phyloP scores from a whole-genome alignment of 2,113 vertebrate genomes.

The Xenopus laevis region DNA sequence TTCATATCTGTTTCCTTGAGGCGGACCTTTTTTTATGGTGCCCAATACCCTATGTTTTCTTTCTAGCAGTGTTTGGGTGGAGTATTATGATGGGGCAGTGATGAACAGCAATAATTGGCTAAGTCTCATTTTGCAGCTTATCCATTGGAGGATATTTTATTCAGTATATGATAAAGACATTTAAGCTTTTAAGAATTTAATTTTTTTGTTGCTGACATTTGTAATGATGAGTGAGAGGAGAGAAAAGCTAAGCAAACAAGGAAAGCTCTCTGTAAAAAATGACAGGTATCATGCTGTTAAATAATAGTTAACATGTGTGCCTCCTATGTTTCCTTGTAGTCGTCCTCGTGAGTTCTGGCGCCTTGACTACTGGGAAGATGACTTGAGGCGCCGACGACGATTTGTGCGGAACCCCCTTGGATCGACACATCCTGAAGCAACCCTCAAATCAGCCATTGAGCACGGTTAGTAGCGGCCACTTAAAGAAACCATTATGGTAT shows the following conservation, averaged over 20 bases:
- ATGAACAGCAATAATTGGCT: too few relatives aligned
- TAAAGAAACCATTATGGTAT: too few relatives aligned
- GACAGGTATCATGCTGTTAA: conserved; percentile 85
- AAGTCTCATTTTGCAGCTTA: too few relatives aligned
- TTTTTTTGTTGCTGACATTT: too few relatives aligned
- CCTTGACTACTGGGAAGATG: conserved; percentile 99
- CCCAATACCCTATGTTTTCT: too few relatives aligned
- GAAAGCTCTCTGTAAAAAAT: conserved; percentile 85
- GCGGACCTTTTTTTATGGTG: too few relatives aligned
- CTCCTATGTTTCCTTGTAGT: conserved; percentile 87
- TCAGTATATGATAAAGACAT: conserved; percentile 46
- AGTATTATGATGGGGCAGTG: too few relatives aligned
- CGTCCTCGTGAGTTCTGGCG: conserved; percentile 98
- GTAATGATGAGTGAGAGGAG: too few relatives aligned
- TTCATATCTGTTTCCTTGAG: too few relatives aligned
- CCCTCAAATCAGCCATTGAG: conserved; percentile 85
- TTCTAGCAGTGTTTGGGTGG: too few relatives aligned
- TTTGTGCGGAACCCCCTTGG: conserved; percentile 95
- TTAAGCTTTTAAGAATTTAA: conserved; percentile 40
- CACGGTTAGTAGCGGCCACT: conserved; percentile 79
- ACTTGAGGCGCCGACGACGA: conserved; percentile 96
- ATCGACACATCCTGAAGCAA: conserved; percentile 94
- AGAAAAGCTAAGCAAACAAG: conserved; percentile 75
- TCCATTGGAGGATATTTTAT: too few relatives aligned
- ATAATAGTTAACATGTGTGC: conserved; percentile 99